Conservation (phyloP, 2,113 vertebrate genomes). For the Myrmecobius fasciatus region DNA sequence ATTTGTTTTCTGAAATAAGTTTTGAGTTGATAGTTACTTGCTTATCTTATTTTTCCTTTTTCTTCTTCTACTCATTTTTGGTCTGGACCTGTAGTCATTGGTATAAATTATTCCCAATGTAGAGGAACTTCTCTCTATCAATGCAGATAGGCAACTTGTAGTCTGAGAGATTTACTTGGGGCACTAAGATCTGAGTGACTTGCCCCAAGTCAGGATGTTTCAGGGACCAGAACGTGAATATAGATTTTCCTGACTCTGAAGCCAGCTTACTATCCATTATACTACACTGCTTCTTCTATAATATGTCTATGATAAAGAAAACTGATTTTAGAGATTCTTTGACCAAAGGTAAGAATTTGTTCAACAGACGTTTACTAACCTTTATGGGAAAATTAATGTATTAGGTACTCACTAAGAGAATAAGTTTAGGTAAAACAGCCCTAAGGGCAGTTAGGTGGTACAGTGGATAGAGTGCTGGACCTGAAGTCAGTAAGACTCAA, state of each 20-base stretch:
- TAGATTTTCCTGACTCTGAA: neutral
- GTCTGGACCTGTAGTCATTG: neutral
- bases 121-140: neutral
- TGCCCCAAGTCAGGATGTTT: neutral
- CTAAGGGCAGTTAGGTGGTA: too few relatives aligned
- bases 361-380: neutral
- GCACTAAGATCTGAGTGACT: neutral
- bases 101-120: neutral
- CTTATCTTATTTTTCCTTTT: neutral
- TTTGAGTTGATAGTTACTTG: neutral
- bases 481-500: too few relatives aligned
- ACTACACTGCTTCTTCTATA: neutral
- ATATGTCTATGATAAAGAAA: constrained; percentile 6
- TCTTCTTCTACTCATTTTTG: constrained; percentile 4
- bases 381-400: neutral
- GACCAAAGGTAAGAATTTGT: neutral
- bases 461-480: too few relatives aligned
- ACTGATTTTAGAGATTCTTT: neutral
- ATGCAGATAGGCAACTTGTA: neutral
- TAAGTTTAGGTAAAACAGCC: neutral
- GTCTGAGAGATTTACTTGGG: neutral
- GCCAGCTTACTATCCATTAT: neutral
- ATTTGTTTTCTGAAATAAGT: constrained; percentile 30
- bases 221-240: neutral
- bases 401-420: neutral